Evolutionary conservation across 2,113 vertebrate species (phyloP).

Genomic region (Mola mola): DNA sequence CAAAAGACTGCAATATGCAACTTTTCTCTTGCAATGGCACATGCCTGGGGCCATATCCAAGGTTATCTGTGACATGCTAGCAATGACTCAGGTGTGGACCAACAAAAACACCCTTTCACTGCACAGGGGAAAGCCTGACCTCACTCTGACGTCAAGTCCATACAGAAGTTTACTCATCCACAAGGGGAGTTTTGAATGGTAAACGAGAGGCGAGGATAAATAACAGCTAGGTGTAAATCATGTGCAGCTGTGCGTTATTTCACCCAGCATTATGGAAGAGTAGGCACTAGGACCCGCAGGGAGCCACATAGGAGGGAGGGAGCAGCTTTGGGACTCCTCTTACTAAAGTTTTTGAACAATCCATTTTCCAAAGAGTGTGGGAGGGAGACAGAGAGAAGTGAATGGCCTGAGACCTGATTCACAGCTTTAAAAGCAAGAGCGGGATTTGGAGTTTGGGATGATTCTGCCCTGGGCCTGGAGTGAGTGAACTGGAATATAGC

Average conservation of each 20-base stretch:
- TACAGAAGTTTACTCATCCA: slow-evolving; percentile 17
- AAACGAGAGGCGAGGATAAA: slow-evolving; percentile 30
- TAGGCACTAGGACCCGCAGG: slow-evolving; percentile 84
- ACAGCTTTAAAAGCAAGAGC: slow-evolving; percentile 64
- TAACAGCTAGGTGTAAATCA: slow-evolving; percentile 35
- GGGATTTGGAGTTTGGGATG: slow-evolving; percentile 71
- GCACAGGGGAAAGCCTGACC: background rate
- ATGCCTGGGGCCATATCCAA: slow-evolving; percentile 7
- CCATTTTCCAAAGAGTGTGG: slow-evolving; percentile 78
- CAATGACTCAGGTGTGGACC: slow-evolving; percentile 29
- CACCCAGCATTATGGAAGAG: slow-evolving; percentile 27
- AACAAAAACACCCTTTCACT: slow-evolving; percentile 10
- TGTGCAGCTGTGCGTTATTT: slow-evolving; percentile 28
- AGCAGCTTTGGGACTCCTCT: slow-evolving; percentile 74
- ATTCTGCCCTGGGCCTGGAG: slow-evolving; percentile 45
- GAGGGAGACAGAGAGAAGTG: slow-evolving; percentile 70
- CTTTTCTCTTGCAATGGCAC: background rate
- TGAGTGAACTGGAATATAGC: slow-evolving; percentile 71
- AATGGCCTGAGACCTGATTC: slow-evolving; percentile 72
- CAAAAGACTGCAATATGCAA: background rate
- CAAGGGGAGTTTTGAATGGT: background rate
- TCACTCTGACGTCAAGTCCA: slow-evolving; percentile 10
- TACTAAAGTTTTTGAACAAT: slow-evolving; percentile 81
- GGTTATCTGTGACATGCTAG: background rate
- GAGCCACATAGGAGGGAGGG: slow-evolving; percentile 67